A percentile compares a stretch with the other conserved stretches of the same genome.
These are phyloP conservation scores for Maccullochella peelii DNA, from an alignment of 2,113 vertebrate species.

Conservation along the genomic window DNA sequence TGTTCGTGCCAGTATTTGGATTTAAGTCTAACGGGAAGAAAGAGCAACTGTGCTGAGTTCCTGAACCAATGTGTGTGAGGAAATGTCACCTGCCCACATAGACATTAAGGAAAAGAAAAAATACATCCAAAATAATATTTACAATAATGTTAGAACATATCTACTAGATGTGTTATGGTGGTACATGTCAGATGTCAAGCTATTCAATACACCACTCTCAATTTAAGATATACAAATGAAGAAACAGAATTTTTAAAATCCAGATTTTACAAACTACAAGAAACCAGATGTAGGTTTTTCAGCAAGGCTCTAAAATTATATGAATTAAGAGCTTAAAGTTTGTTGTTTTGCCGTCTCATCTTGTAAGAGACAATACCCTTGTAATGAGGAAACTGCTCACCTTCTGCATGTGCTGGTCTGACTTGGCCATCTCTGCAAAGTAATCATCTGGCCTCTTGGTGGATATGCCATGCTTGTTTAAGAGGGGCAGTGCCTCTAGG, in stretches of 20 bases:
- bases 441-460: constrained; percentile 95
- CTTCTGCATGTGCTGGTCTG: constrained; percentile 99
- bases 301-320: neutral
- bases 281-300: neutral
- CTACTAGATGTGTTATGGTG: neutral
- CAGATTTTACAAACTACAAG: neutral
- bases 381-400: constrained; percentile 72
- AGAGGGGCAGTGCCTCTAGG: constrained; percentile 88
- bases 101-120: neutral
- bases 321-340: too few relatives aligned
- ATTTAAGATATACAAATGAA: neutral
- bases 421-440: constrained; percentile 99
- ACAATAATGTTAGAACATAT: neutral
- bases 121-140: neutral
- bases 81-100: neutral
- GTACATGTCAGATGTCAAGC: neutral
- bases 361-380: neutral
- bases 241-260: neutral
- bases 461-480: constrained; percentile 85
- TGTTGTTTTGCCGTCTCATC: neutral
- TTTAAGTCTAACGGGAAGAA: neutral
- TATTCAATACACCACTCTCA: neutral
- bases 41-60: neutral
- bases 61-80: neutral
- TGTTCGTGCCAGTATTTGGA: neutral